Evolutionary conservation across 2,888 invertebrate species (phyloP).

Genomic region (Cheilosia vernalis): DNA sequence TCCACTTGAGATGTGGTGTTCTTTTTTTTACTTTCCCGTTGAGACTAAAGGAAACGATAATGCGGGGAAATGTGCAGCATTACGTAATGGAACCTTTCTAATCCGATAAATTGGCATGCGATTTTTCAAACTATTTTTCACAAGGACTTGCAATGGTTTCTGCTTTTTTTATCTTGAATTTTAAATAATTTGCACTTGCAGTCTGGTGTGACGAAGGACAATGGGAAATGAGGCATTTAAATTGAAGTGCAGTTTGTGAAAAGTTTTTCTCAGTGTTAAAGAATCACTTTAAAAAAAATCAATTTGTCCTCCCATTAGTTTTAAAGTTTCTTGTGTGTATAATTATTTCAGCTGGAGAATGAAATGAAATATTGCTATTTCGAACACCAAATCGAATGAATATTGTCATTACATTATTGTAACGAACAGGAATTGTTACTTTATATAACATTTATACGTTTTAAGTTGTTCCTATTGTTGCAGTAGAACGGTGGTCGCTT

Average conservation of each 20-base stretch:
- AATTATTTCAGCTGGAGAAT: no score
- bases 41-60: constrained; percentile 57
- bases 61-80: constrained; percentile 56
- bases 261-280: background rate
- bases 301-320: no score
- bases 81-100: constrained; percentile 55
- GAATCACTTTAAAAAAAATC: background rate
- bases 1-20: constrained; percentile 60
- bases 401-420: no score
- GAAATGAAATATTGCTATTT: no score
- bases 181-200: constrained; percentile 62
- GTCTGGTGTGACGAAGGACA: constrained; percentile 40
- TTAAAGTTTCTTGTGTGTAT: no score
- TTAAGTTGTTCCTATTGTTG: no score
- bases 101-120: constrained; percentile 67
- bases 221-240: constrained; percentile 54
- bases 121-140: constrained; percentile 64
- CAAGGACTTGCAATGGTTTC: constrained; percentile 23
- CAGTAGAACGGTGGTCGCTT: no score
- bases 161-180: constrained; percentile 26
- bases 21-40: constrained; percentile 20
- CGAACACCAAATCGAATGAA: no score
- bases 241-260: constrained; percentile 26
- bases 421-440: no score
- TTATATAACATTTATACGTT: no score